Evolutionary conservation across 2,113 vertebrate species (phyloP), one percentile per base, ranked within the genome.

Genomic region (Hemichromis elongatus): DNA sequence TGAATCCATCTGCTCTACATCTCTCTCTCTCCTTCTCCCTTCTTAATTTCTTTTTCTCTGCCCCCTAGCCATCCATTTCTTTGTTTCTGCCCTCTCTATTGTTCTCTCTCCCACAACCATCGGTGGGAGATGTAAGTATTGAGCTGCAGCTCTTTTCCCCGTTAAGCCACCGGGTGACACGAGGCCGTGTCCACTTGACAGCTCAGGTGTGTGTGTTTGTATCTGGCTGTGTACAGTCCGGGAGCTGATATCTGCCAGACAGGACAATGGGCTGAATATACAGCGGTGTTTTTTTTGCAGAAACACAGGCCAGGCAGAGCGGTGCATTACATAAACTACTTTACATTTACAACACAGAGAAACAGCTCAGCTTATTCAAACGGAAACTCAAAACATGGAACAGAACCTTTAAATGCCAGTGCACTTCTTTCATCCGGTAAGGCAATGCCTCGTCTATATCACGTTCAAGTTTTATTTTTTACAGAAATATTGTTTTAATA

Each of bases 1-100:
- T 40, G n/a, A 56, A 88, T 84, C 83, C 81, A 88, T 91, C 90
- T 86, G 86, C 86, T 79, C 81, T 7, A 24, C 55, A 77, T 88
- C 86, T 84, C 61, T 30, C 55, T 55, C 50, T 85, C 80, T 86
- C 77, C 50, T 45, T 85, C 80, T 83, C 81, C 42, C 11, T 75
- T 30, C 85, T 75, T 79, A 68, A 90, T 90, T 90, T 79, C 81
- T 84, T 81, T 75, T 84, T 84, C 63, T 82, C 79, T 66, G 82
- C 61, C 84, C 68, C 56, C 30, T 8, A 81, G 82, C 80, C 83
- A 88, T 92, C 81, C 26, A 75, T 88, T 90, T 66, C 79, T 85
- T 54, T 28, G 14, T 47, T 85, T 85, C 79, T 45, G 33, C 73
- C 66, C 70, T 59, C 16, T 68, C 35, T 24, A 13, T 77, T 83